Conservation (phyloP, 2,113 vertebrate species). For the Crocuta crocuta region DNA sequence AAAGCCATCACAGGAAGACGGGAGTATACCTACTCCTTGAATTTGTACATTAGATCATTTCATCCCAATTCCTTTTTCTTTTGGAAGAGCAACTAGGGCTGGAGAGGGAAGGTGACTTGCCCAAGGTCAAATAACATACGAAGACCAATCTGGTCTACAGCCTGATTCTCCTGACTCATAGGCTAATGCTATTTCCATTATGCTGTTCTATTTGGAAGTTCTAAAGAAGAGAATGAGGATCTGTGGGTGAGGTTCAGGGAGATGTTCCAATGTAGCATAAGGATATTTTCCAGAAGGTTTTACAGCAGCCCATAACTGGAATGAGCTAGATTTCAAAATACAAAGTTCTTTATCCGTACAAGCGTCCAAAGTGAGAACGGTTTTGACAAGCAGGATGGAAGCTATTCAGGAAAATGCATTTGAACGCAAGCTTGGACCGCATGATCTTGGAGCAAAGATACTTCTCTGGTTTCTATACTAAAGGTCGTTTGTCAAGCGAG, state of each 20-base stretch:
- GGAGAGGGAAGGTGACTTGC: not conserved
- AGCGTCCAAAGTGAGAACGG: not conserved
- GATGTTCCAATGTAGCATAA: constrained; percentile 1
- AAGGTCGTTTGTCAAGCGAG: constrained; percentile 15
- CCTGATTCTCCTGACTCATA: not conserved
- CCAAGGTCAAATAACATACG: not conserved
- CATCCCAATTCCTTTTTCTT: not conserved
- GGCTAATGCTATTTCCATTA: constrained; percentile 23
- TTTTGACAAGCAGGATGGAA: constrained; percentile 7
- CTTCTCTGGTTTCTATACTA: not conserved
- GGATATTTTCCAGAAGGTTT: constrained; percentile 44
- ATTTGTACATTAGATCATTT: constrained; percentile 34
- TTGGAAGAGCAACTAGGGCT: not conserved
- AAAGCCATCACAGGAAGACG: not conserved
- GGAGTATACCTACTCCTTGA: not conserved
- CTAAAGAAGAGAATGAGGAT: not conserved
- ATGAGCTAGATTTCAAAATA: not conserved
- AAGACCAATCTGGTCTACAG: not conserved
- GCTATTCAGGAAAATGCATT: constrained; percentile 6
- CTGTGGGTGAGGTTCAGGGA: constrained; percentile 24
- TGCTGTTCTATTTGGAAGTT: constrained; percentile 43
- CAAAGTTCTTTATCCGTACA: not conserved
- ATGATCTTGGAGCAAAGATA: not conserved
- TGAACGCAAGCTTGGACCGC: not conserved
- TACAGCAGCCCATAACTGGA: not conserved